phyloP scores from a whole-genome alignment of 2,797 vertebrate genomes.

The Miichthys miiuy region DNA sequence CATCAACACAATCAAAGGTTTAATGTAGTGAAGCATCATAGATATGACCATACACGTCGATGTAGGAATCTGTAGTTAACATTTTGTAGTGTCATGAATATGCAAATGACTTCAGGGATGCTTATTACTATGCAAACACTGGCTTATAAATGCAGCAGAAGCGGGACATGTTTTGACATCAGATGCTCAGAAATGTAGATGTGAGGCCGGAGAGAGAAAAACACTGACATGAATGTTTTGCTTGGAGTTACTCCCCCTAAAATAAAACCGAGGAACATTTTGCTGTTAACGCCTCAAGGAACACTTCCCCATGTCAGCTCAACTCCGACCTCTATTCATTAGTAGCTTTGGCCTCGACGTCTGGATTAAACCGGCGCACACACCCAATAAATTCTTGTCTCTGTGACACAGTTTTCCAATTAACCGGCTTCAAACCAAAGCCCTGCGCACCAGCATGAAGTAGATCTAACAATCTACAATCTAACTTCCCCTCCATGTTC shows the following conservation, averaged over 20 bases:
- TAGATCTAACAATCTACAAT: constrained; percentile 3
- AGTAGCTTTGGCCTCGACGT: not conserved
- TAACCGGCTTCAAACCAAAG: not conserved
- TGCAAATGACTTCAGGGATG: constrained; percentile 4
- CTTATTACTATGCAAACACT: not conserved
- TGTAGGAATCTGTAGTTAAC: not conserved
- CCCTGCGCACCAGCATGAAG: not conserved
- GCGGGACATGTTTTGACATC: constrained; percentile 23
- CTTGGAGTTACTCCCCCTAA: not conserved
- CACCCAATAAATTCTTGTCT: not conserved
- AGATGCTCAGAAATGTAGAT: constrained; percentile 13
- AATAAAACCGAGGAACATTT: not conserved
- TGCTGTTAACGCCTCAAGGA: not conserved
- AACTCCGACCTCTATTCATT: not conserved
- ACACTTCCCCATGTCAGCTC: not conserved
- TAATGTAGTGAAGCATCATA: too few species aligned
- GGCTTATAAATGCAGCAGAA: not conserved
- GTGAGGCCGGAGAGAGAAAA: constrained; percentile 7
- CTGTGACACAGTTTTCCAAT: not conserved
- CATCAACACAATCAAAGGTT: too few species aligned
- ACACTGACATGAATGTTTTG: not conserved
- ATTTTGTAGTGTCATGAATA: constrained; percentile 1
- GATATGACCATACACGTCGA: not conserved
- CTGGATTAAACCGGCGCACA: not conserved
- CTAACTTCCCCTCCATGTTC: not conserved